Evolutionary conservation across 2,113 vertebrate genomes (phyloP).

Genomic region (Megaceryle maxima): DNA sequence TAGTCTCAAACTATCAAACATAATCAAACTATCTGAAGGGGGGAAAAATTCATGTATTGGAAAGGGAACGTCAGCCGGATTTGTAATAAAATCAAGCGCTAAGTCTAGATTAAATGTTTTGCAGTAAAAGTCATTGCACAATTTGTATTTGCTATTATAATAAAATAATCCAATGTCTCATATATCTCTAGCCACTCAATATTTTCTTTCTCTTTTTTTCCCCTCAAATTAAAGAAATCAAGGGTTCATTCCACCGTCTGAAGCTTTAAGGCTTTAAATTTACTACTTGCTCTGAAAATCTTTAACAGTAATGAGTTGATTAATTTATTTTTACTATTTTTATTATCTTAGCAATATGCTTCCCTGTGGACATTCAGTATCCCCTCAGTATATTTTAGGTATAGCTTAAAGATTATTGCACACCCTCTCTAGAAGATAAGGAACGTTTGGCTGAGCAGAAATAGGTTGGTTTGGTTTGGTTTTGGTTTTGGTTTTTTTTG

Average conservation of each 20-base stretch:
- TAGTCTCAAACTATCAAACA: too few relatives aligned
- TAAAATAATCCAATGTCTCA: not conserved
- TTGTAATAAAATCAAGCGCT: not conserved
- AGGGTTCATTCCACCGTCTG: not conserved
- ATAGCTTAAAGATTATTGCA: not conserved
- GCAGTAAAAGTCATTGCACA: not conserved
- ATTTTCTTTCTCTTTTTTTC: rapidly evolving
- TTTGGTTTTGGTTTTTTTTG: not conserved
- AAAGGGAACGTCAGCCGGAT: not conserved
- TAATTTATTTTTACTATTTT: not conserved
- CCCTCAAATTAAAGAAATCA: not conserved
- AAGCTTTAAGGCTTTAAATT: not conserved
- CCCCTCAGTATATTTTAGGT: not conserved
- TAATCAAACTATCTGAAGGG: not conserved
- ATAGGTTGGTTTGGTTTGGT: not conserved
- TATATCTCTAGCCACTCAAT: not conserved
- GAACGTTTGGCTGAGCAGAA: not conserved
- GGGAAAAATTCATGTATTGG: not conserved
- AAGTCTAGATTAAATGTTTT: not conserved
- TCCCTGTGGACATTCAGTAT: not conserved
- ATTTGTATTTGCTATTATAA: not conserved
- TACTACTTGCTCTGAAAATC: not conserved
- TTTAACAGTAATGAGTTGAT: not conserved
- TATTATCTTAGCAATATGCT: not conserved
- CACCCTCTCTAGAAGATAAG: not conserved